Conservation (phyloP, 2,888 invertebrate species). For the Drosophila basisetae region DNA sequence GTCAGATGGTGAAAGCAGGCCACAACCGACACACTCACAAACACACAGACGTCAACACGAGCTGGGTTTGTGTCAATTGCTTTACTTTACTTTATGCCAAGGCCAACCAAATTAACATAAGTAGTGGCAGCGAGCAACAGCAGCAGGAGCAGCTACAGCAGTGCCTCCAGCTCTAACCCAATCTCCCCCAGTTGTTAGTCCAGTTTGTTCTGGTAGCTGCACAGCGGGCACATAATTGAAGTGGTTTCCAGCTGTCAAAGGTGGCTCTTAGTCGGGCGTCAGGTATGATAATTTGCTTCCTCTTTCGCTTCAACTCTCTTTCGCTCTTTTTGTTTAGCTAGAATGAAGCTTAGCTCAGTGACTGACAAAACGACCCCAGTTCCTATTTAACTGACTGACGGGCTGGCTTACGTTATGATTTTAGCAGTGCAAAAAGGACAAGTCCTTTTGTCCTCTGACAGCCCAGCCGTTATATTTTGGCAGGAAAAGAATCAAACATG, state of each 20-base stretch:
- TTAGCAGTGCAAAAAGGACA: constrained; percentile 17
- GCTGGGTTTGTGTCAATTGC: constrained; percentile 68
- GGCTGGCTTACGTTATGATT: constrained; percentile 57
- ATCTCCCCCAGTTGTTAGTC: constrained; percentile 28
- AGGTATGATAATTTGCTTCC: constrained; percentile 57
- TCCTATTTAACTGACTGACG: constrained; percentile 52
- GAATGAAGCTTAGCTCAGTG: constrained; percentile 56
- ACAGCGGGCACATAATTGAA: constrained; percentile 78
- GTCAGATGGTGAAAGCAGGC: constrained; percentile 17
- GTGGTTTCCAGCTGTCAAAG: constrained; percentile 82
- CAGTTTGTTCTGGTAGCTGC: constrained; percentile 44
- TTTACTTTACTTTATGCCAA: constrained; percentile 59
- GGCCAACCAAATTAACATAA: constrained; percentile 71
- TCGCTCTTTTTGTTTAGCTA: constrained; percentile 5
- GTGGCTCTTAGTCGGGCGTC: constrained; percentile 37
- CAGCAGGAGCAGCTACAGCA: constrained; percentile 10
- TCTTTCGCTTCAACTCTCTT: constrained; percentile 12
- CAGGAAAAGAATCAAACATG: constrained; percentile 9
- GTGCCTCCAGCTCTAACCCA: neutral
- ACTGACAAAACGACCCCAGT: constrained; percentile 55
- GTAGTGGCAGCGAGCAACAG: constrained; percentile 24
- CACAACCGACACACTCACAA: constrained; percentile 13
- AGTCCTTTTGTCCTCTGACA: constrained; percentile 62
- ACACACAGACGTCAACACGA: constrained; percentile 1
- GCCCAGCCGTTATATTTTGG: constrained; percentile 35